Percentiles rank a stretch among this genome's conserved stretches.
phyloP scores from a whole-genome alignment of 2,113 vertebrate species.

The Sterrhoptilus dennistouni region DNA sequence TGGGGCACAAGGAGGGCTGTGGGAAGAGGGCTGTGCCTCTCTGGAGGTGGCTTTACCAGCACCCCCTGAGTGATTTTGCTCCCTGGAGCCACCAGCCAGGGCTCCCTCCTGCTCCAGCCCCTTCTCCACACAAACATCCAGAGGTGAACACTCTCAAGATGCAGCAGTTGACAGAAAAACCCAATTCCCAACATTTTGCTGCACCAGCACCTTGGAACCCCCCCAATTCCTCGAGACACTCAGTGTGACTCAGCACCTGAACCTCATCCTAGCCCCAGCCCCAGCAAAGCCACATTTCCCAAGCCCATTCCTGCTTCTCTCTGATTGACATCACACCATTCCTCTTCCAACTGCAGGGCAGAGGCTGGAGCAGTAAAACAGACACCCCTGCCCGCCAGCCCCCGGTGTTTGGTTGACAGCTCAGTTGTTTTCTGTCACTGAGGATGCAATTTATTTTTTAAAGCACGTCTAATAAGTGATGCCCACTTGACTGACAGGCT shows the following conservation, averaged over 20 bases:
- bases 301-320: background rate
- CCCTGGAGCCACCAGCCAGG: background rate
- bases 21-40: background rate
- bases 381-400: background rate
- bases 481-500: conserved; percentile 66
- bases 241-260: background rate
- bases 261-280: background rate
- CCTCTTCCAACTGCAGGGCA: background rate
- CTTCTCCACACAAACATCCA: background rate
- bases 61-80: background rate
- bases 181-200: background rate
- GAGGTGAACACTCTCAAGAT: background rate
- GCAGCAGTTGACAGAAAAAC: background rate
- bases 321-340: background rate
- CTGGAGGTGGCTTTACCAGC: accelerated
- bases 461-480: conserved; percentile 37
- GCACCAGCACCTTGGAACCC: background rate
- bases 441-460: conserved; percentile 59
- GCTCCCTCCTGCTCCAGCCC: background rate
- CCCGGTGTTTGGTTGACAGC: conserved; percentile 36
- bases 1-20: background rate
- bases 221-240: accelerated
- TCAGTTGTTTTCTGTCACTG: conserved; percentile 57
- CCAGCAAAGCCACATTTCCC: background rate
- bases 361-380: background rate